Evolutionary conservation across 2,888 invertebrate genomes (phyloP).

Genomic region (Stictocephala bisonia): DNA sequence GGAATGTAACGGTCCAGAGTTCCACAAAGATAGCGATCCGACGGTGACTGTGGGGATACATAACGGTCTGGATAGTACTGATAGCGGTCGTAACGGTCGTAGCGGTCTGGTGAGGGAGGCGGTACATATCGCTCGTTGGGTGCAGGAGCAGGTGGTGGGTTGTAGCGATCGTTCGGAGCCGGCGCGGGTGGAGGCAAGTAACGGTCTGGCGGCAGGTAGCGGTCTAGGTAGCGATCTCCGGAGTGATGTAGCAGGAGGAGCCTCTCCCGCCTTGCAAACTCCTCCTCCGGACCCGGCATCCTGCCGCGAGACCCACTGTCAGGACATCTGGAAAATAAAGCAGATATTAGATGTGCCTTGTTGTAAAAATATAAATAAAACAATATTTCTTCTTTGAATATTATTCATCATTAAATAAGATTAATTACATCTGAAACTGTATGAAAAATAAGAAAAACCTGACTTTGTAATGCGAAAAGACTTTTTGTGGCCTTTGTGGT

Average conservation of each 20-base stretch:
- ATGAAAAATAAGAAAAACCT: too few species aligned
- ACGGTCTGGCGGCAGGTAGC: slow-evolving; percentile 52
- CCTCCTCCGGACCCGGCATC: slow-evolving; percentile 71
- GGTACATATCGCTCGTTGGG: slow-evolving; percentile 43
- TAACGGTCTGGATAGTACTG: slow-evolving; percentile 28
- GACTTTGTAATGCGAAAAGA: too few species aligned
- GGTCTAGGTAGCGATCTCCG: slow-evolving; percentile 49
- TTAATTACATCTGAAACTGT: too few species aligned
- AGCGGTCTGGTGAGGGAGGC: slow-evolving; percentile 42
- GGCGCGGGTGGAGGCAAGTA: slow-evolving; percentile 52
- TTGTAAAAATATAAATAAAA: too few species aligned
- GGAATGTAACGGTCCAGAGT: slow-evolving; percentile 31
- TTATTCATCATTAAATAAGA: too few species aligned
- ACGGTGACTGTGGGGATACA: slow-evolving; percentile 22
- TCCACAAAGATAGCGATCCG: slow-evolving; percentile 28
- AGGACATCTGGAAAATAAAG: slow-evolving; percentile 70
- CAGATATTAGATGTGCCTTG: too few species aligned
- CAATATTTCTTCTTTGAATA: too few species aligned
- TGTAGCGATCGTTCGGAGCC: slow-evolving; percentile 51
- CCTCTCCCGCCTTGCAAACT: slow-evolving; percentile 65
- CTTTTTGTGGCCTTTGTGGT: too few species aligned
- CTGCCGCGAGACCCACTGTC: slow-evolving; percentile 74
- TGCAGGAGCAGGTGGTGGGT: slow-evolving; percentile 52
- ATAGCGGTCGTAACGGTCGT: slow-evolving; percentile 18
- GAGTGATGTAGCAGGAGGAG: slow-evolving; percentile 59